phyloP scores from a whole-genome alignment of 2,888 invertebrate genomes.

The Xanthostigma xanthostigma region DNA sequence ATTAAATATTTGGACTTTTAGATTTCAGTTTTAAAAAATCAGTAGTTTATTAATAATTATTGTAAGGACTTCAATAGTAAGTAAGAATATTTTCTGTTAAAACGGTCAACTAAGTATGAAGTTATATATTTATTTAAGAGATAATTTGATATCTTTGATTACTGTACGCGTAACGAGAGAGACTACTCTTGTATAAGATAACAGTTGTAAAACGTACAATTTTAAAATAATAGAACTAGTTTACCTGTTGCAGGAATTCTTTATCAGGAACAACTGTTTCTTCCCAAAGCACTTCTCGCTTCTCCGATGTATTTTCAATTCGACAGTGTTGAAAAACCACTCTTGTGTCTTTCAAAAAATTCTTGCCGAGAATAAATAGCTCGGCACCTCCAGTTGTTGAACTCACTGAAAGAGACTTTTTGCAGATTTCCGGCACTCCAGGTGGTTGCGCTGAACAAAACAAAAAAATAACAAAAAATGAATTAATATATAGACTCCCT shows the following conservation, averaged over 20 bases:
- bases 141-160: not conserved
- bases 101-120: too few species aligned
- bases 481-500: not conserved
- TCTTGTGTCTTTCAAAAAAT: constrained; percentile 80
- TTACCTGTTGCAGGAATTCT: constrained; percentile 74
- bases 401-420: constrained; percentile 70
- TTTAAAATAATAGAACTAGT: constrained; percentile 1
- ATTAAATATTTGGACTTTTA: too few species aligned
- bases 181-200: constrained; percentile 3
- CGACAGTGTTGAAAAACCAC: constrained; percentile 54
- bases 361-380: constrained; percentile 78
- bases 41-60: too few species aligned
- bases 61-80: too few species aligned
- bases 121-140: too few species aligned
- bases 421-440: constrained; percentile 82
- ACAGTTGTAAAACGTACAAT: not conserved
- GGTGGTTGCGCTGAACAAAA: constrained; percentile 65
- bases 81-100: too few species aligned
- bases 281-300: constrained; percentile 53
- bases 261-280: constrained; percentile 73
- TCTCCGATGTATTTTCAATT: constrained; percentile 24
- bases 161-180: constrained; percentile 1
- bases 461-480: constrained; percentile 8
- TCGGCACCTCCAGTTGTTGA: constrained; percentile 69
- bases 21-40: too few species aligned